Evolutionary conservation across 2,888 invertebrate species (phyloP).

Genomic region (Tolmerus cingulatus): DNA sequence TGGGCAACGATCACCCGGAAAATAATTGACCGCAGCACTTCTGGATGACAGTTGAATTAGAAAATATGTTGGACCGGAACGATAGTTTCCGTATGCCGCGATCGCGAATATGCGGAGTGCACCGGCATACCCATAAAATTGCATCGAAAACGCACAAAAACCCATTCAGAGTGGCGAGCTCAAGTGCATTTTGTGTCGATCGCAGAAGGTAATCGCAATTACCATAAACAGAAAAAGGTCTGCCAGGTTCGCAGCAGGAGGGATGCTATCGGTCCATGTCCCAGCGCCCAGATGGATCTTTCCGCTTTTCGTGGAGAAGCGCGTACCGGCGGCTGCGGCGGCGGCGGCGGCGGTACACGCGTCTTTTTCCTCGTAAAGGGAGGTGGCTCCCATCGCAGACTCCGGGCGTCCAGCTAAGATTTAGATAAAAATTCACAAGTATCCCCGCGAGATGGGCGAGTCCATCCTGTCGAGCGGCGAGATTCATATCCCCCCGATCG

Average conservation of each 20-base stretch:
- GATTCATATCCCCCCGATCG: neutral
- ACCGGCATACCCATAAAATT: conserved; percentile 13
- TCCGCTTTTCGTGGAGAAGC: neutral
- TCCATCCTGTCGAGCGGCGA: neutral
- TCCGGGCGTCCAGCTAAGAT: neutral
- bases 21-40: conserved; percentile 27
- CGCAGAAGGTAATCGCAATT: conserved; percentile 28
- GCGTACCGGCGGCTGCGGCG: neutral
- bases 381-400: neutral
- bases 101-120: neutral
- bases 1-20: neutral
- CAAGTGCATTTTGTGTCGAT: conserved; percentile 30
- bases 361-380: neutral
- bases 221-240: conserved; percentile 30
- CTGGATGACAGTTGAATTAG: conserved; percentile 25
- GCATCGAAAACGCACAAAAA: conserved; percentile 32
- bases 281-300: conserved; percentile 3
- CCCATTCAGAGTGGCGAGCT: conserved; percentile 9
- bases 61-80: conserved; percentile 2
- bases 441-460: neutral
- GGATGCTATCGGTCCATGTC: neutral
- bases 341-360: neutral
- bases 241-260: conserved; percentile 22
- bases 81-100: neutral
- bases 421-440: neutral